Conservation (phyloP, 2,888 invertebrate species). For the Nebria brevicollis region DNA sequence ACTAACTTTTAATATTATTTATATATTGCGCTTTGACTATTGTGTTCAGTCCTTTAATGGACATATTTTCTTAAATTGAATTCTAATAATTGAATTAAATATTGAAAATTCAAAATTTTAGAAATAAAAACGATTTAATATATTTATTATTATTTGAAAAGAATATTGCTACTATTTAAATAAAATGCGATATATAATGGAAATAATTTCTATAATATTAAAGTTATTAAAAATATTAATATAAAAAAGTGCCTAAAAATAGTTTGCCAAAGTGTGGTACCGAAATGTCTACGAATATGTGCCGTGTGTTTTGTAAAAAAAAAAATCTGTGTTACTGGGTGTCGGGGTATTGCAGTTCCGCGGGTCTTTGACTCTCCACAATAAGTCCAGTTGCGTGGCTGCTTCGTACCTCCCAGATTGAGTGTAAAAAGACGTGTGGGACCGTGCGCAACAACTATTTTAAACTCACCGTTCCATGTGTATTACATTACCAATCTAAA, state of each 20-base stretch:
- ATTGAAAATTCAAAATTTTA: too few species aligned
- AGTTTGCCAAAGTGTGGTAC: neutral
- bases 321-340: constrained; percentile 13
- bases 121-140: too few species aligned
- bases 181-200: neutral
- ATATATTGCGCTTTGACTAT: too few species aligned
- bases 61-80: too few species aligned
- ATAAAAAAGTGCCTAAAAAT: constrained; percentile 6
- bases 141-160: too few species aligned
- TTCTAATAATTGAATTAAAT: too few species aligned
- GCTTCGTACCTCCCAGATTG: constrained; percentile 12
- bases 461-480: constrained; percentile 63
- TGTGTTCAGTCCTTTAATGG: too few species aligned
- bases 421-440: constrained; percentile 52
- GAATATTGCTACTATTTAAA: too few species aligned
- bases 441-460: constrained; percentile 70
- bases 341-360: constrained; percentile 39
- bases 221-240: neutral
- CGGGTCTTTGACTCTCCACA: constrained; percentile 38
- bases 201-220: neutral
- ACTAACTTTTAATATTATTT: too few species aligned
- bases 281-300: constrained; percentile 15
- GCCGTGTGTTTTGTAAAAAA: neutral
- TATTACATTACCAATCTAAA: constrained; percentile 70
- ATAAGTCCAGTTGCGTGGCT: constrained; percentile 25